These are phyloP conservation scores for Petrolisthes cinctipes DNA, from an alignment of 2,888 invertebrate genomes.

Conservation along the genomic window DNA sequence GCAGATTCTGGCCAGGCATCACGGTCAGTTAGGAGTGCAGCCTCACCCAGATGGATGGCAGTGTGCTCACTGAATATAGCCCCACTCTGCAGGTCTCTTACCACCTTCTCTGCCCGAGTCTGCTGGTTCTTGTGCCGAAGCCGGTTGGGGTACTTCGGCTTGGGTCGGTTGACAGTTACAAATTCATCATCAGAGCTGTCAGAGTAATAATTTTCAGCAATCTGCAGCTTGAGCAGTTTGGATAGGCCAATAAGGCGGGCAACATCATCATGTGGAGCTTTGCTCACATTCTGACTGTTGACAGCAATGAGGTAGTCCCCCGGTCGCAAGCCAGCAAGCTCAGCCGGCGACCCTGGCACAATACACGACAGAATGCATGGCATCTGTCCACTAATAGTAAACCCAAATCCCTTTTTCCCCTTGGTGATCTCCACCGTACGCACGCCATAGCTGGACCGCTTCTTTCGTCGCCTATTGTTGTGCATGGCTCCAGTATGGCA, in stretches of 20 bases:
- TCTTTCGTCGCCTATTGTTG: conserved; percentile 76
- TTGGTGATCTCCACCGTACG: conserved; percentile 87
- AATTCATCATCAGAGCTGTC: conserved; percentile 83
- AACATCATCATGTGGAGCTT: conserved; percentile 92
- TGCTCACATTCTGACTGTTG: conserved; percentile 90
- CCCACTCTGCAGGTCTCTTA: conserved; percentile 73
- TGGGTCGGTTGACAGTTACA: conserved; percentile 67
- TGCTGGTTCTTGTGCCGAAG: conserved; percentile 68
- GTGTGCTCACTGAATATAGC: conserved; percentile 70
- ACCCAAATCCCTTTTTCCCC: conserved; percentile 93
- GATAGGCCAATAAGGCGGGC: conserved; percentile 90
- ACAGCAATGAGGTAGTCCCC: conserved; percentile 94
- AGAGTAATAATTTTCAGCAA: conserved; percentile 87
- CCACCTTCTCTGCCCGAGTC: conserved; percentile 73
- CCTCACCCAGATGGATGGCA: conserved; percentile 62
- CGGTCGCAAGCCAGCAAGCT: conserved; percentile 87
- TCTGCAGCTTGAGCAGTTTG: conserved; percentile 82
- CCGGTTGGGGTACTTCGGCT: conserved; percentile 68
- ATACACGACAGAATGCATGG: conserved; percentile 96
- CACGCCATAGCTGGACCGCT: conserved; percentile 81
- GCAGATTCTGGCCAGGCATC: conserved; percentile 60
- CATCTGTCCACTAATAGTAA: conserved; percentile 96
- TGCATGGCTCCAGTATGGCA: conserved; percentile 56
- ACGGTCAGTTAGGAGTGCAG: conserved; percentile 57
- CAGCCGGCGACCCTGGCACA: conserved; percentile 89